Percentiles rank a stretch among this genome's conserved stretches.
phyloP scores from a whole-genome alignment of 2,113 vertebrate species.

The Nothobranchius kuhntae region DNA sequence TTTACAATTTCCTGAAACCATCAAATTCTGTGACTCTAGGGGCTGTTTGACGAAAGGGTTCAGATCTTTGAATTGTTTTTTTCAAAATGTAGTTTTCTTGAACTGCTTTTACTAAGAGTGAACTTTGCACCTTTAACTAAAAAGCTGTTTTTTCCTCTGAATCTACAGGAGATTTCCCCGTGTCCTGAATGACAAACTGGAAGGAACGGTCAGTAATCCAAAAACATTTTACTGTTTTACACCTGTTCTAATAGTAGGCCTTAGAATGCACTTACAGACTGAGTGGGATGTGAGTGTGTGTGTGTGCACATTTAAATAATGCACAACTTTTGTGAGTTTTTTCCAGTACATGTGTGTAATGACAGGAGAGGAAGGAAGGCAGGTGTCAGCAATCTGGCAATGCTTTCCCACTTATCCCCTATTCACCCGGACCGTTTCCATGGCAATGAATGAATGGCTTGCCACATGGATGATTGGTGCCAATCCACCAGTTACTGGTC shows the following conservation, averaged over 20 bases:
- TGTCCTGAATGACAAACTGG: too few relatives aligned
- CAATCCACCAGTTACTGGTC: conserved; percentile 72
- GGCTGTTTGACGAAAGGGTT: too few relatives aligned
- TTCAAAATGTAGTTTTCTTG: too few relatives aligned
- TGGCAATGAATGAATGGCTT: conserved; percentile 76
- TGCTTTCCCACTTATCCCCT: conserved; percentile 74
- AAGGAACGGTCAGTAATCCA: too few relatives aligned
- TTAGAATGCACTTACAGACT: conserved; percentile 10
- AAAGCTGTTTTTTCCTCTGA: too few relatives aligned
- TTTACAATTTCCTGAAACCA: too few relatives aligned
- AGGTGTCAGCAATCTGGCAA: conserved; percentile 78
- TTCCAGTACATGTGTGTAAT: conserved; percentile 33
- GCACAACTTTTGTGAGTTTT: conserved; percentile 25
- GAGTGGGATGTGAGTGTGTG: not conserved
- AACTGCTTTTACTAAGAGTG: too few relatives aligned
- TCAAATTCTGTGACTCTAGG: too few relatives aligned
- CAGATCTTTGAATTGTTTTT: too few relatives aligned
- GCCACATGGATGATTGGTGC: conserved; percentile 77
- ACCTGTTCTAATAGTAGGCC: not conserved
- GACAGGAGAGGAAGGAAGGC: conserved; percentile 67
- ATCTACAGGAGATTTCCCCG: too few relatives aligned
- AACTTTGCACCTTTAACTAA: too few relatives aligned
- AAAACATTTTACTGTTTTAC: conserved; percentile 5
- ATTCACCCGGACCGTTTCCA: conserved; percentile 75
- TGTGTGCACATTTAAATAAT: conserved; percentile 27